Percentiles rank a stretch among this genome's conserved stretches.
phyloP scores from a whole-genome alignment of 1,140 invertebrate genomes.

The Zaprionus gabonicus region DNA sequence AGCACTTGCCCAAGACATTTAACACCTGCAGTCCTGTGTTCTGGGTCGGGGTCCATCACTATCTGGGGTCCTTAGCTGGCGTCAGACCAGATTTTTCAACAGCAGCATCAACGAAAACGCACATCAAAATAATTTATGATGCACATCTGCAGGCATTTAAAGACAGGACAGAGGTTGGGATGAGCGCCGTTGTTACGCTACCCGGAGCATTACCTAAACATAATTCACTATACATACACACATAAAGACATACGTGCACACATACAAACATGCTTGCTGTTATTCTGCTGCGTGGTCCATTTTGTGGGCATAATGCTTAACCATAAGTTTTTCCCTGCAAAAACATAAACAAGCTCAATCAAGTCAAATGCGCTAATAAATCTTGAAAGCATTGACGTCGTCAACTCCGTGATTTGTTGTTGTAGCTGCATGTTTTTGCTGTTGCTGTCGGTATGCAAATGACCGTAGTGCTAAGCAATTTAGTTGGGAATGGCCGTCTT shows the following conservation, averaged over 20 bases:
- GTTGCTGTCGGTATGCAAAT: constrained; percentile 62
- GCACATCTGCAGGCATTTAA: constrained; percentile 58
- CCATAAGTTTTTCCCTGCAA: constrained; percentile 77
- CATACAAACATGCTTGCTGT: constrained; percentile 37
- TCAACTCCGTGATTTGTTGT: constrained; percentile 31
- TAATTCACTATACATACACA: constrained; percentile 20
- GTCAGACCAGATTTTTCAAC: constrained; percentile 70
- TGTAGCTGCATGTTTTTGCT: constrained; percentile 28
- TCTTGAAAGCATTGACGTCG: constrained; percentile 60
- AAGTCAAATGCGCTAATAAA: constrained; percentile 81
- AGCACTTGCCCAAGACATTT: constrained; percentile 77
- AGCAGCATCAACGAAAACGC: constrained; percentile 60
- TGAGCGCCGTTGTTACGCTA: constrained; percentile 34
- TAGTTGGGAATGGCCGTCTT: neutral
- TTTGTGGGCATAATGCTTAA: constrained; percentile 75
- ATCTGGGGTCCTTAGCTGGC: constrained; percentile 38
- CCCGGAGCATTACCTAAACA: constrained; percentile 35
- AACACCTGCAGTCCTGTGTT: constrained; percentile 60
- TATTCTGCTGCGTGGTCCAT: constrained; percentile 60
- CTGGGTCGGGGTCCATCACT: constrained; percentile 25
- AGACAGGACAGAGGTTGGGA: constrained; percentile 36
- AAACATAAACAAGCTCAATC: constrained; percentile 83
- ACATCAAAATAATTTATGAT: constrained; percentile 82
- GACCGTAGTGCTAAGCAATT: constrained; percentile 30
- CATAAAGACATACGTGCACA: neutral